Evolutionary conservation across 1,140 invertebrate species (phyloP), one percentile per base, ranked within the genome.

Genomic region (Lepidotrigona ventralis): DNA sequence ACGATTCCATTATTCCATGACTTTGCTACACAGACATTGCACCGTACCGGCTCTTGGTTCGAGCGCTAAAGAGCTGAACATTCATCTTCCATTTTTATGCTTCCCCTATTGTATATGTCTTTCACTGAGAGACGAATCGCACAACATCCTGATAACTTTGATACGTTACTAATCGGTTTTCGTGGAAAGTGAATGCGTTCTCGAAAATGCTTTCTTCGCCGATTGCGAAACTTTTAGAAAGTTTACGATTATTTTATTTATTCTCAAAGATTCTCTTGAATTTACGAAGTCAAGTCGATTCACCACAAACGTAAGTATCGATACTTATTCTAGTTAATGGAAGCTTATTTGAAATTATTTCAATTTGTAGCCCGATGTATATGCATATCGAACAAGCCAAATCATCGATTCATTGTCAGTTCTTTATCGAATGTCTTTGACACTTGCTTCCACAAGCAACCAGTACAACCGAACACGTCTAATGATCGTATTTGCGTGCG

Each of bases 401-500:
- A 17, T 2, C 5, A 11, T 9, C 29, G 21, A 60, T 29, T 11
- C n/a, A 46, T 46, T 46, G 6, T 46, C 39, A 9, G 39, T 1
- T 51, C 33, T 26, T 53, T 19, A 14, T 70, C 11, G 11, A 63
- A 33, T 9, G 21, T 33, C 17, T 5, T 15, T 23, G 29, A 9
- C 54, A n/a, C n/a, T 68, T 58, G 19, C 1, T 8, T 29, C 1
- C 39, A 46, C 39, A 0, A 46, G 5, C 4, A n/a, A 29, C 39
- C 56, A 53, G 17, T 21, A 8, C 51, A 17, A 23, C 29, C 63
- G 56, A 74, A 60, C 84, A 29, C 68, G 71, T 79, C 85, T 89
- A 90, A 90, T 90, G 85, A 87, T 87, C 88, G 85, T 85, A 91
- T 86, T 91, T 91, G 84, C 85, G 64, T 73, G 54, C 26, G 64